phyloP scores from a whole-genome alignment of 1,140 invertebrate species.

The Papilio xuthus region DNA sequence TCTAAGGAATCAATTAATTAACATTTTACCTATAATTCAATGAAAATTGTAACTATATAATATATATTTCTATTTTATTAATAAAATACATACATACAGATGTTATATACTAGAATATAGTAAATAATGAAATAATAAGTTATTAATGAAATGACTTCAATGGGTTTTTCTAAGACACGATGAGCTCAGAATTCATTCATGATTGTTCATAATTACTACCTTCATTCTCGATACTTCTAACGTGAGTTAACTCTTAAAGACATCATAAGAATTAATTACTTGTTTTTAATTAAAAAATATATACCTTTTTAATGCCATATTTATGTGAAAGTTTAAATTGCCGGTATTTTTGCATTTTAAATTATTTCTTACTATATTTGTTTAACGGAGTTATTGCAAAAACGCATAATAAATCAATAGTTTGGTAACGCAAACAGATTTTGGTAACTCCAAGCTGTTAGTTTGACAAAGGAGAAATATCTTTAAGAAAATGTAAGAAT shows the following conservation, averaged over 20 bases:
- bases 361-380: background rate
- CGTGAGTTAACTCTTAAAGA: background rate
- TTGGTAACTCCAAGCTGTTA: too few species aligned
- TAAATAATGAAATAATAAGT: background rate
- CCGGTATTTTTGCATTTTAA: background rate
- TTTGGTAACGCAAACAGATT: too few species aligned
- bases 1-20: too few species aligned
- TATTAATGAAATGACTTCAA: background rate
- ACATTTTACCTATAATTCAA: too few species aligned
- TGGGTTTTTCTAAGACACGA: conserved; percentile 1
- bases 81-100: background rate
- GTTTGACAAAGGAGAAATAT: too few species aligned
- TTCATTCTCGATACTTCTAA: background rate
- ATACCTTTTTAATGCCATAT: background rate
- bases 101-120: background rate
- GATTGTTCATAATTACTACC: background rate
- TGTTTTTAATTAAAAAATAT: background rate
- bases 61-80: too few species aligned
- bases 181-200: background rate
- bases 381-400: too few species aligned
- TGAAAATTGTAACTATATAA: too few species aligned
- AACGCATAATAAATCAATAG: too few species aligned
- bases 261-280: background rate
- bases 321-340: background rate
- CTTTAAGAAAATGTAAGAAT: too few species aligned